A percentile compares a stretch with the other conserved stretches of the same genome.
These are phyloP conservation scores for Ceraclea dissimilis DNA, from an alignment of 2,888 invertebrate genomes.

Conservation along the genomic window DNA sequence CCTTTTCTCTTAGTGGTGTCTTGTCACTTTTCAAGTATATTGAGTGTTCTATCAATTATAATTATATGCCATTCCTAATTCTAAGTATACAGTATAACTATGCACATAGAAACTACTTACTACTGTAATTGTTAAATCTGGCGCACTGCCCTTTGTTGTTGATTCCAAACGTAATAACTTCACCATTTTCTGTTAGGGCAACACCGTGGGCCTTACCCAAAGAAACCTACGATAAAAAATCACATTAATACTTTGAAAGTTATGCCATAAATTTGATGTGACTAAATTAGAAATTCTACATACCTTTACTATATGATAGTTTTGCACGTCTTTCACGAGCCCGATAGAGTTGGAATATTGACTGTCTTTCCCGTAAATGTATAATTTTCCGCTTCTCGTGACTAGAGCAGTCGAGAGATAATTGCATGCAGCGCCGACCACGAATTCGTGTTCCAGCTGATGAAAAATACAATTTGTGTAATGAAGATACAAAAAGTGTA, in stretches of 20 bases:
- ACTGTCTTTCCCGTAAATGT: conserved; percentile 93
- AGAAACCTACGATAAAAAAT: conserved; percentile 52
- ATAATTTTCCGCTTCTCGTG: conserved; percentile 79
- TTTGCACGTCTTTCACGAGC: conserved; percentile 66
- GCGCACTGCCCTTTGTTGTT: conserved; percentile 99
- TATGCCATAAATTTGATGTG: background rate
- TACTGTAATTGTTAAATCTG: conserved; percentile 35
- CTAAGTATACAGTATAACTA: no score
- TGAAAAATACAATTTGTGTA: conserved; percentile 6
- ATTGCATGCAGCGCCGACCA: conserved; percentile 83
- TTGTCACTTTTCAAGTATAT: no score
- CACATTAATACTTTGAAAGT: background rate
- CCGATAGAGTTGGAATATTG: conserved; percentile 71
- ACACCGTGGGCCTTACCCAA: conserved; percentile 96
- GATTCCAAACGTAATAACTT: conserved; percentile 91
- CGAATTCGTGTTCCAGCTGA: conserved; percentile 68
- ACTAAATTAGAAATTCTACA: background rate
- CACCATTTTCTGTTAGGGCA: conserved; percentile 78
- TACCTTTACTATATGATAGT: conserved; percentile 56
- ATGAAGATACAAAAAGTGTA: background rate
- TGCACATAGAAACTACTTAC: background rate
- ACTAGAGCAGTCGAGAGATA: conserved; percentile 92
- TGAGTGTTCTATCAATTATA: no score
- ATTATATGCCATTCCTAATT: no score
- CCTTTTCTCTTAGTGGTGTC: no score